Percentiles rank a stretch among this genome's conserved stretches.
phyloP scores from a whole-genome alignment of 2,113 vertebrate species.

The Prolemur simus region DNA sequence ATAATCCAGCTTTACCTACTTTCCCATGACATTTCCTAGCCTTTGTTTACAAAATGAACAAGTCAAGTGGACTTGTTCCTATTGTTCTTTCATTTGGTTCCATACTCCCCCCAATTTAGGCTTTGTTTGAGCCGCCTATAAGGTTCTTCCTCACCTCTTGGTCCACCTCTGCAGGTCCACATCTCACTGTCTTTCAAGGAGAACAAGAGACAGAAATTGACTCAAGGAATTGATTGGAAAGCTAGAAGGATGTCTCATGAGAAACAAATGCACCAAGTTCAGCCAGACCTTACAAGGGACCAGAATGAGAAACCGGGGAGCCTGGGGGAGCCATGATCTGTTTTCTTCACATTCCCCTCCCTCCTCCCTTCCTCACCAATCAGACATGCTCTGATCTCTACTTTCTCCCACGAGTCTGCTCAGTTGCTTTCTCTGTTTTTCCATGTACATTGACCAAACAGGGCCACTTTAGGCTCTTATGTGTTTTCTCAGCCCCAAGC shows the following conservation, averaged over 20 bases:
- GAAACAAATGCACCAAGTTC: background rate
- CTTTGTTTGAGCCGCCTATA: background rate
- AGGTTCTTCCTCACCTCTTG: background rate
- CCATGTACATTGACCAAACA: background rate
- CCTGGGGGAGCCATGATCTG: background rate
- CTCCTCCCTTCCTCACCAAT: background rate
- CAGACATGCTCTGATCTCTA: background rate
- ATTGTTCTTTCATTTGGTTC: background rate
- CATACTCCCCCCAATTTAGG: background rate
- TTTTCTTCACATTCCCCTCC: background rate
- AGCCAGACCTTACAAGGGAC: background rate
- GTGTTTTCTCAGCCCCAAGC: background rate
- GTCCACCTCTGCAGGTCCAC: background rate
- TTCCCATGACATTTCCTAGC: background rate
- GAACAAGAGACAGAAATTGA: background rate
- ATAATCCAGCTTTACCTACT: background rate
- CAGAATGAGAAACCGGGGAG: background rate
- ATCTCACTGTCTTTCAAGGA: background rate
- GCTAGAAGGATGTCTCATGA: background rate
- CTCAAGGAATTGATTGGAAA: background rate
- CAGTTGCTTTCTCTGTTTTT: background rate
- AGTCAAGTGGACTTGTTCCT: background rate
- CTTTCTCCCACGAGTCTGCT: background rate
- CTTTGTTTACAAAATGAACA: background rate
- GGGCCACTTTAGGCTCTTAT: background rate